Conservation (phyloP, 2,797 vertebrate species). For the Bradypodion ventrale region DNA sequence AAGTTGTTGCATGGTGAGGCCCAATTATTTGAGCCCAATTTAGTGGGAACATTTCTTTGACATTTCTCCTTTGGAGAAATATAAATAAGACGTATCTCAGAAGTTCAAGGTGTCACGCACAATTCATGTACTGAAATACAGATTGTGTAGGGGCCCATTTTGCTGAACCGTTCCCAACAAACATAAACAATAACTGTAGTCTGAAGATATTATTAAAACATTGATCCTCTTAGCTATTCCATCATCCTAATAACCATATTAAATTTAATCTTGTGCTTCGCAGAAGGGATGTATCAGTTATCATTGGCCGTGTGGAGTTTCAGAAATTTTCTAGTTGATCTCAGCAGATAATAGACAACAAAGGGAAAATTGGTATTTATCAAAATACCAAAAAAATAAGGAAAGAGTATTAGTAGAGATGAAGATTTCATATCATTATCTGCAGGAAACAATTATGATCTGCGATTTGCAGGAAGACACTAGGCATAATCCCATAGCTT, state of each 20-base stretch:
- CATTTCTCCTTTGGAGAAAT: neutral
- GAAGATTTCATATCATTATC: neutral
- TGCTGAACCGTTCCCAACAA: conserved; percentile 7
- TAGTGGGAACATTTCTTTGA: neutral
- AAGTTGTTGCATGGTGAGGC: neutral
- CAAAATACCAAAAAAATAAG: conserved; percentile 22
- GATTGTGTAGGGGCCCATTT: too few species aligned
- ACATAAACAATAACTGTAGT: conserved; percentile 52
- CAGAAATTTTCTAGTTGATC: conserved; percentile 42
- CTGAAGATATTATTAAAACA: conserved; percentile 63
- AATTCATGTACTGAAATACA: neutral
- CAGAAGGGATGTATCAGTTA: conserved; percentile 29
- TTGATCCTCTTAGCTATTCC: conserved; percentile 60
- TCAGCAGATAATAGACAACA: neutral
- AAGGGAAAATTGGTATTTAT: conserved; percentile 20
- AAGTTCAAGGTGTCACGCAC: neutral
- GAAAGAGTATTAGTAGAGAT: conserved; percentile 24
- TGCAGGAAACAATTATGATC: conserved; percentile 22
- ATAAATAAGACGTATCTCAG: neutral
- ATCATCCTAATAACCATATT: conserved; percentile 64
- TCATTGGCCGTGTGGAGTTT: neutral
- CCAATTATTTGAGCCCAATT: neutral
- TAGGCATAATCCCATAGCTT: neutral
- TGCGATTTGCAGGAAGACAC: neutral
- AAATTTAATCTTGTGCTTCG: conserved; percentile 58